Evolutionary conservation across 1,140 invertebrate genomes (phyloP).

Genomic region (Carposina sasakii): DNA sequence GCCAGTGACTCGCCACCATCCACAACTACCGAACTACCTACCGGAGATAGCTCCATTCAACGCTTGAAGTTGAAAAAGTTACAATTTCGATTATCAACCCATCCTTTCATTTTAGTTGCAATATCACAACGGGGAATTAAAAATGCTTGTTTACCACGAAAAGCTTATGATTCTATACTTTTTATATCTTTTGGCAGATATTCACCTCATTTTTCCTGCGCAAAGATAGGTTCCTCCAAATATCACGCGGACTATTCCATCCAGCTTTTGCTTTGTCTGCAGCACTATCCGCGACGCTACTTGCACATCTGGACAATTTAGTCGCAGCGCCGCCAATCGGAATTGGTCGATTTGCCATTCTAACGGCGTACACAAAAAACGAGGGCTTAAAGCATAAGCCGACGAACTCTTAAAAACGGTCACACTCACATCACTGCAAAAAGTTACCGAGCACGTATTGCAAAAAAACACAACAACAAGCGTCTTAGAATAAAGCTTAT

Average conservation of each 20-base stretch:
- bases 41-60: too few species aligned
- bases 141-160: too few species aligned
- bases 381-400: slow-evolving; percentile 14
- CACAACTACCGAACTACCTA: too few species aligned
- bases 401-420: slow-evolving; percentile 16
- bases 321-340: slow-evolving; percentile 43
- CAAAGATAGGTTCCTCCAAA: slow-evolving; percentile 65
- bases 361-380: slow-evolving; percentile 17
- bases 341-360: slow-evolving; percentile 53
- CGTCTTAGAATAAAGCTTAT: too few species aligned
- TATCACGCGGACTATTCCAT: slow-evolving; percentile 63
- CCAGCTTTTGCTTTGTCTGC: slow-evolving; percentile 58
- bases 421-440: slow-evolving; percentile 17
- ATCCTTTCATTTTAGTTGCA: too few species aligned
- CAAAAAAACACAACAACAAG: slow-evolving; percentile 12
- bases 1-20: too few species aligned
- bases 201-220: slow-evolving; percentile 60
- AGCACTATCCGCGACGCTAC: slow-evolving; percentile 53
- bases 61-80: too few species aligned
- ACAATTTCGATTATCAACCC: too few species aligned
- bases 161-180: too few species aligned
- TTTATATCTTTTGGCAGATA: too few species aligned
- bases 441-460: slow-evolving; percentile 14
- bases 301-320: slow-evolving; percentile 57
- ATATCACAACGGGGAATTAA: too few species aligned